A percentile compares a stretch with the other conserved stretches of the same genome.
Conservation (phyloP, 1,140 invertebrate genomes). For the Drosophila elegans region DNA sequence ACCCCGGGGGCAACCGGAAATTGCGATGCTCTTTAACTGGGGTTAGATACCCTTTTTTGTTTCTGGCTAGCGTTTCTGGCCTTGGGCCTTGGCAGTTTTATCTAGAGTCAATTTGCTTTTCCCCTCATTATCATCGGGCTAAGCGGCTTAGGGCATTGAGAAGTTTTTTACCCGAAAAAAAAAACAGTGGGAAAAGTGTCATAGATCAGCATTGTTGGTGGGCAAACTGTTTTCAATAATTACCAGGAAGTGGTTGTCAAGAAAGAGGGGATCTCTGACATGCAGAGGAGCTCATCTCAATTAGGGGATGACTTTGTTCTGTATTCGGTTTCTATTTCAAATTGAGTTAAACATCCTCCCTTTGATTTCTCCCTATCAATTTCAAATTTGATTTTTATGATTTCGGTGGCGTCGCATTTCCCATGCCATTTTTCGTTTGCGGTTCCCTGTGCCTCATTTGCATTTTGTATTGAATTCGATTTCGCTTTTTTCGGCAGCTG, state of each 20-base stretch:
- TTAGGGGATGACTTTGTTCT: conserved; percentile 45
- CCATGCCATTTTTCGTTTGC: conserved; percentile 29
- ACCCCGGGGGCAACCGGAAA: conserved; percentile 56
- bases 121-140: conserved; percentile 45
- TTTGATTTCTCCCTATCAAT: conserved; percentile 17
- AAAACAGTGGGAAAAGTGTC: conserved; percentile 17
- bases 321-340: conserved; percentile 50
- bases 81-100: conserved; percentile 60
- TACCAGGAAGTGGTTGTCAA: conserved; percentile 51
- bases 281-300: conserved; percentile 11
- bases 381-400: conserved; percentile 78
- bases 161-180: conserved; percentile 18
- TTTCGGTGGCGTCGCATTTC: conserved; percentile 52
- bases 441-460: conserved; percentile 64
- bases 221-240: conserved; percentile 48
- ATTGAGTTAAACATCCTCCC: conserved; percentile 44
- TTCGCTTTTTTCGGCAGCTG: conserved; percentile 64
- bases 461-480: conserved; percentile 80
- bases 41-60: conserved; percentile 66
- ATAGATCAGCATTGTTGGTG: conserved; percentile 39
- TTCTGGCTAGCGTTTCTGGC: conserved; percentile 21
- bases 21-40: conserved; percentile 64
- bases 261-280: conserved; percentile 1
- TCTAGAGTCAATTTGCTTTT: conserved; percentile 73
- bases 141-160: conserved; percentile 52